Evolutionary conservation across 37 sponge, comb jelly and placozoan species (phyloP).

Genomic region (Cliona cf. orientalis): DNA sequence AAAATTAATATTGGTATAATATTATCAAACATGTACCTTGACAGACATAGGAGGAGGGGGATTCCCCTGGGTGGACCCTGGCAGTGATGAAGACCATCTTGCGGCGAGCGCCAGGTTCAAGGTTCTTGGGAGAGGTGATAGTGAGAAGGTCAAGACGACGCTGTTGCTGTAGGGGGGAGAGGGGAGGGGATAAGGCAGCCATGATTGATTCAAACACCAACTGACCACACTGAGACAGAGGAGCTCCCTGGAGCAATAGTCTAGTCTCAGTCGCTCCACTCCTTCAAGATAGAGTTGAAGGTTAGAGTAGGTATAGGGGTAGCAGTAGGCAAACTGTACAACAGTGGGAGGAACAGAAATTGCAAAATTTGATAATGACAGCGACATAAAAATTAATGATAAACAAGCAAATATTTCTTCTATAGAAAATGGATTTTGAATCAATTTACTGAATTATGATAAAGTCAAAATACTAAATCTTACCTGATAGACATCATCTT

Average conservation of each 20-base stretch:
- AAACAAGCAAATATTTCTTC: too few relatives aligned
- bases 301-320: constrained; percentile 89
- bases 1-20: not conserved
- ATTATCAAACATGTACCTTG: constrained; percentile 84
- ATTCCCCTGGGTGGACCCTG: constrained; percentile 97
- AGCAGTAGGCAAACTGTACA: constrained; percentile 98
- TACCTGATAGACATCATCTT: constrained; percentile 90
- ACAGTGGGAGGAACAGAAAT: too few relatives aligned
- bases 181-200: not conserved
- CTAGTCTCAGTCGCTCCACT: constrained; percentile 42
- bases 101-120: constrained; percentile 11
- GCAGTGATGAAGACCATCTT: constrained; percentile 92
- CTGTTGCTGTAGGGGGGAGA: constrained; percentile 83
- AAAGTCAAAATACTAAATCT: too few relatives aligned
- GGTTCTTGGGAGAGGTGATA: constrained; percentile 76
- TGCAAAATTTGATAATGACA: too few relatives aligned
- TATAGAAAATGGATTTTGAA: too few relatives aligned
- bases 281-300: constrained; percentile 72
- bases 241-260: constrained; percentile 62
- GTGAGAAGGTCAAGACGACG: constrained; percentile 88
- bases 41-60: constrained; percentile 95
- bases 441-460: too few relatives aligned
- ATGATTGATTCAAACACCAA: not conserved
- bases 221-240: constrained; percentile 83
- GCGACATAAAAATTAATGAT: too few relatives aligned